Conservation (phyloP, 2,113 vertebrate species). For the Vidua macroura region DNA sequence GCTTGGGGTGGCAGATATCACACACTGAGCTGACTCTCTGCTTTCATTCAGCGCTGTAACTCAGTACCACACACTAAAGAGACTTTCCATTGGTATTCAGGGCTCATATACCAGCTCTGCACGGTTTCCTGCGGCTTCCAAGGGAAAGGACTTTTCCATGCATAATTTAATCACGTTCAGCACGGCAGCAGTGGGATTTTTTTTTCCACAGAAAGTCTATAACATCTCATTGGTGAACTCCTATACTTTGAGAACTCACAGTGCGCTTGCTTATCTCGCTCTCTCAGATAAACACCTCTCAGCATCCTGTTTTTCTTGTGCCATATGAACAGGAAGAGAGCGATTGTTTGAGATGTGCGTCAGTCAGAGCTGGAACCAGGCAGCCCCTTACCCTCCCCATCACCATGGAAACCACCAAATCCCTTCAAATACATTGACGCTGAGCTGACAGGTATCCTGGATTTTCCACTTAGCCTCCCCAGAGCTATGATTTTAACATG, state of each 20-base stretch:
- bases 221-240: not conserved
- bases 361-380: slow-evolving; percentile 38
- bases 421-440: not conserved
- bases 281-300: slow-evolving; percentile 64
- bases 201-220: not conserved
- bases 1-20: not conserved
- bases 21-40: not conserved
- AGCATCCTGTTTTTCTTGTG: slow-evolving; percentile 70
- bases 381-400: slow-evolving; percentile 39
- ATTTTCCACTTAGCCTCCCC: not conserved
- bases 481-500: not conserved
- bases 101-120: slow-evolving; percentile 4
- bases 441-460: slow-evolving; percentile 11
- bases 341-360: slow-evolving; percentile 69
- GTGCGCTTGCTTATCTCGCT: slow-evolving; percentile 51
- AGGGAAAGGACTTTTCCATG: slow-evolving; percentile 12
- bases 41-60: not conserved
- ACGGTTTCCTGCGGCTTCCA: not conserved
- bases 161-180: not conserved
- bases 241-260: not conserved
- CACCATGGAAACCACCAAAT: slow-evolving; percentile 18
- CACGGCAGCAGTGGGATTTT: not conserved
- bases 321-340: slow-evolving; percentile 65
- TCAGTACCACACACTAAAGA: not conserved
- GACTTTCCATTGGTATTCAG: slow-evolving; percentile 36